Percentiles rank a stretch among this genome's conserved stretches.
These are phyloP conservation scores for Agriopis leucophaearia DNA, from an alignment of 2,888 invertebrate species.

Conservation along the genomic window DNA sequence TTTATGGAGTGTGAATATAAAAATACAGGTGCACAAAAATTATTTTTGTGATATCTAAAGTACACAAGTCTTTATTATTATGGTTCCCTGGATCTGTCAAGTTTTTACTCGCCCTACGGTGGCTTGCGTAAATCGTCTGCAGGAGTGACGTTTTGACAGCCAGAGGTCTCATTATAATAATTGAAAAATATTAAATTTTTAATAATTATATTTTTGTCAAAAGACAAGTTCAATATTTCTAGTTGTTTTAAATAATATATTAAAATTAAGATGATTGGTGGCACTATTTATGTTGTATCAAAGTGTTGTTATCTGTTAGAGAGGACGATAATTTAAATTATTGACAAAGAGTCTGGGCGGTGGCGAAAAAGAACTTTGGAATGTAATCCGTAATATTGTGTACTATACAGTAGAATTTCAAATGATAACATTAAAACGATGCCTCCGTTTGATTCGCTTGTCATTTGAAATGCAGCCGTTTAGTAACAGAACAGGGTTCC, in stretches of 20 bases:
- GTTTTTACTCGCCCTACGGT: too few relatives aligned
- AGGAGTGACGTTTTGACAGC: background rate
- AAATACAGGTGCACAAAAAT: background rate
- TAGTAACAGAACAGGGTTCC: background rate
- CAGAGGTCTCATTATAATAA: background rate
- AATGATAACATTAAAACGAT: background rate
- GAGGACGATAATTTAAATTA: background rate
- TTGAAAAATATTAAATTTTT: background rate
- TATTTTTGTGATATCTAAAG: background rate
- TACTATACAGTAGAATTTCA: background rate
- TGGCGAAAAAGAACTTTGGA: background rate
- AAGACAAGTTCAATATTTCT: constrained; percentile 20
- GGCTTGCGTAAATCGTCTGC: background rate
- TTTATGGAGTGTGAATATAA: constrained; percentile 3
- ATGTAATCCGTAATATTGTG: background rate
- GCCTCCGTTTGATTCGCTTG: background rate
- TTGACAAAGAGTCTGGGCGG: background rate
- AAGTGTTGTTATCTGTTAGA: constrained; percentile 14
- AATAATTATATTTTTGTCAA: constrained; percentile 2
- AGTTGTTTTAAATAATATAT: constrained; percentile 10
- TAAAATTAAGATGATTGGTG: constrained; percentile 21
- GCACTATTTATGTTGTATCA: constrained; percentile 40
- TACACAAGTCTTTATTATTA: background rate
- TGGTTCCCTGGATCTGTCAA: too few relatives aligned
- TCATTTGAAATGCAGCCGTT: background rate